Conservation (phyloP, 2,797 vertebrate genomes). For the Trachops cirrhosus region DNA sequence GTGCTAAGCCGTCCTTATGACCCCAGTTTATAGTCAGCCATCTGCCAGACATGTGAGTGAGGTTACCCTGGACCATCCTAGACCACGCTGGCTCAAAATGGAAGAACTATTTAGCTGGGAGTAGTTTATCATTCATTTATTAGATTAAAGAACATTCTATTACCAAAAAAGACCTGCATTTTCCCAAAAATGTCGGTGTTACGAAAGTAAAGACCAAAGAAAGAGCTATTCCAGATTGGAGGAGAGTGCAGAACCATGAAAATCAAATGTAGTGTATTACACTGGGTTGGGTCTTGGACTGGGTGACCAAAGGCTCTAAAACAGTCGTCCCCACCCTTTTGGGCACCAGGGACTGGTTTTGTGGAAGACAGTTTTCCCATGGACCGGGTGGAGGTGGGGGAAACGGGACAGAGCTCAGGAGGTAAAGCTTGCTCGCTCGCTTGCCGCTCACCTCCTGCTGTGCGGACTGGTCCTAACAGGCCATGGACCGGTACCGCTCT, state of each 20-base stretch:
- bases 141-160: not conserved
- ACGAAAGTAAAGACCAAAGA: conserved; percentile 6
- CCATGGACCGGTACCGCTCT: no score
- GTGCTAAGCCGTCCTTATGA: not conserved
- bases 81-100: not conserved
- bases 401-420: not conserved
- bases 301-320: not conserved
- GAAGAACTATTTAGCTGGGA: not conserved
- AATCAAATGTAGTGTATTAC: not conserved
- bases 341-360: not conserved
- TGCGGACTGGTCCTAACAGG: no score
- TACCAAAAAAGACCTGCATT: not conserved
- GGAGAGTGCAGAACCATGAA: not conserved
- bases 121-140: not conserved
- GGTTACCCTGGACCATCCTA: not conserved
- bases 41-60: not conserved
- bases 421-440: no score
- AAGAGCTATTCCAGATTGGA: not conserved
- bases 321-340: not conserved
- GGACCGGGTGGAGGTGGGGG: no score
- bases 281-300: not conserved
- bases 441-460: no score
- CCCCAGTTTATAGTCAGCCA: not conserved
- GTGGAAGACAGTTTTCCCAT: not conserved
- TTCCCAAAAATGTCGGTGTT: conserved; percentile 2